phyloP scores from a whole-genome alignment of 1,140 invertebrate species.

The Stegodyphus mimosarum region DNA sequence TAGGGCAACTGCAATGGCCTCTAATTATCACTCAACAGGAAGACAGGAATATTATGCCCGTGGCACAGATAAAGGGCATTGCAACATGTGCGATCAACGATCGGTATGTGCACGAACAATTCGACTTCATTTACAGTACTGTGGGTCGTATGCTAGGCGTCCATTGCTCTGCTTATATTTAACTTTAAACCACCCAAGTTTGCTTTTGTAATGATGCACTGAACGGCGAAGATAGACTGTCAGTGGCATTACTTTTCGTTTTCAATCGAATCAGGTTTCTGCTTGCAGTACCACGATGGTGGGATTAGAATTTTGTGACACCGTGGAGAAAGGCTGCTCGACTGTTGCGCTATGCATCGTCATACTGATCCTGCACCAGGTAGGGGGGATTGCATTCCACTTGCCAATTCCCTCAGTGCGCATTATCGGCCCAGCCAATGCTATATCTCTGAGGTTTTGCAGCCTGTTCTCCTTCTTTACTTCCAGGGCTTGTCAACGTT shows the following conservation, averaged over 20 bases:
- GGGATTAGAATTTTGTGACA: slow-evolving; percentile 1
- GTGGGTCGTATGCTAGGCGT: background rate
- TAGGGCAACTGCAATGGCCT: background rate
- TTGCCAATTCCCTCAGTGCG: background rate
- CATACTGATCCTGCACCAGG: slow-evolving; percentile 27
- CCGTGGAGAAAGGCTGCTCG: slow-evolving; percentile 21
- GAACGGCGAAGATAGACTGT: background rate
- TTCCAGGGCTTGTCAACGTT: background rate
- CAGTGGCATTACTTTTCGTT: slow-evolving; percentile 9
- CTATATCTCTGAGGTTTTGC: background rate
- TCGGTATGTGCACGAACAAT: no score
- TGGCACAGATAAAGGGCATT: background rate
- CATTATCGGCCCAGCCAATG: slow-evolving; percentile 11
- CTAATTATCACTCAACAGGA: background rate
- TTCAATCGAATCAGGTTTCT: background rate
- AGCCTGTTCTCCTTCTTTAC: no score
- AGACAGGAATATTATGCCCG: background rate
- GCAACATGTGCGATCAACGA: background rate
- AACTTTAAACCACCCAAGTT: background rate
- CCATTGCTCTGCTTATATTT: background rate
- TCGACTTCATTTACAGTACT: no score
- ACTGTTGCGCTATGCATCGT: slow-evolving; percentile 21
- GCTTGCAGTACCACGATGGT: slow-evolving; percentile 21
- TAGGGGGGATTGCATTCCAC: slow-evolving; percentile 30
- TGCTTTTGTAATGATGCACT: background rate